phyloP scores from a whole-genome alignment of 2,797 vertebrate genomes.

The Poeciliopsis presidionis region DNA sequence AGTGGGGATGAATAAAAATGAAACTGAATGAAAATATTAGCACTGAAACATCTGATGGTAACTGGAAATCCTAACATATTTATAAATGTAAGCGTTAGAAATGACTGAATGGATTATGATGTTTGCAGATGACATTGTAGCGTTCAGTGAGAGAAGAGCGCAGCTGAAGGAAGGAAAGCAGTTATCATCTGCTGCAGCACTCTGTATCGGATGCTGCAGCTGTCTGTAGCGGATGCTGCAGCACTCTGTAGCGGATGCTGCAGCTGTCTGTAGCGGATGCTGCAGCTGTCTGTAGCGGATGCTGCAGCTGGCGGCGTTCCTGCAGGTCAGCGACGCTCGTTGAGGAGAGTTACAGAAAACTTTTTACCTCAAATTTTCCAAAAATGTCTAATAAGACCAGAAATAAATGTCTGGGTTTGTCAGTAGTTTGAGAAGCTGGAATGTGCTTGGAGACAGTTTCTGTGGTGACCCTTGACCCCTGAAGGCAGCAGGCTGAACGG shows the following conservation, averaged over 20 bases:
- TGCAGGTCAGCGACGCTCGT: neutral
- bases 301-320: no score
- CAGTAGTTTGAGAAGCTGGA: neutral
- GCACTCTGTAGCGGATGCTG: no score
- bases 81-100: neutral
- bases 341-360: neutral
- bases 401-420: neutral
- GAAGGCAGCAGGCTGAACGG: neutral
- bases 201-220: no score
- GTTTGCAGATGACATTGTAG: neutral
- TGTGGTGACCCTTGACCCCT: neutral
- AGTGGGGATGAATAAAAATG: no score
- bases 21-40: no score
- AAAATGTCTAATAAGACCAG: neutral
- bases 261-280: no score
- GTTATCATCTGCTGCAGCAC: no score
- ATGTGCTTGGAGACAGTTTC: neutral
- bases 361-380: neutral
- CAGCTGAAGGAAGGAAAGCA: neutral
- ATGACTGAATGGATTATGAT: neutral
- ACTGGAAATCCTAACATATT: no score
- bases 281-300: no score
- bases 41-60: no score
- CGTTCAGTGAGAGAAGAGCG: neutral
- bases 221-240: no score